These are phyloP conservation scores for Drosophila seguyi DNA, from an alignment of 1,140 invertebrate species.

Conservation along the genomic window DNA sequence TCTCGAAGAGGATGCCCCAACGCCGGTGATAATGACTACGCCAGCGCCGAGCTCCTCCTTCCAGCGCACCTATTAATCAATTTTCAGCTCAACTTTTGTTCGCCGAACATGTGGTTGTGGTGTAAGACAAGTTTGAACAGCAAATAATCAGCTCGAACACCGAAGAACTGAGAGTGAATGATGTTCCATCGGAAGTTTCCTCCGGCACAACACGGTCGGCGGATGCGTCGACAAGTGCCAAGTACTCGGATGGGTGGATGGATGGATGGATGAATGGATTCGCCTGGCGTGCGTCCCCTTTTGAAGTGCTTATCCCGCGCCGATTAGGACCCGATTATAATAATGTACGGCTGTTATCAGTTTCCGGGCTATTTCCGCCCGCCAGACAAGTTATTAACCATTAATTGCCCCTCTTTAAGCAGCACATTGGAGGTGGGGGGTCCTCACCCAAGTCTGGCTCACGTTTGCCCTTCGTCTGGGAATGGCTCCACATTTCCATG, in stretches of 20 bases:
- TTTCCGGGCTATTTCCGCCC: conserved; percentile 30
- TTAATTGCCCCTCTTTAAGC: conserved; percentile 20
- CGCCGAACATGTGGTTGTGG: conserved; percentile 35
- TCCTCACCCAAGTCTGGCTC: neutral
- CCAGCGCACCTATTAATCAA: conserved; percentile 74
- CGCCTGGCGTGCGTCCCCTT: neutral
- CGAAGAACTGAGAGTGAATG: conserved; percentile 46
- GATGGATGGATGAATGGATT: neutral
- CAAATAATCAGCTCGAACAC: conserved; percentile 67
- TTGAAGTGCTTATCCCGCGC: neutral
- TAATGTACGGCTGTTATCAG: conserved; percentile 25
- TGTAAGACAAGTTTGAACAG: conserved; percentile 55
- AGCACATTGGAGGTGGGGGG: conserved; percentile 4
- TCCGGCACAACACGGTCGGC: conserved; percentile 23
- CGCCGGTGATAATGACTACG: conserved; percentile 37
- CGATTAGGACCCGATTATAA: conserved; percentile 30
- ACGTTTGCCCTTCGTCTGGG: neutral
- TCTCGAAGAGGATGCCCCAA: conserved; percentile 39
- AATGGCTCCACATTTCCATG: conserved; percentile 46
- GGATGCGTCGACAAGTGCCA: conserved; percentile 22
- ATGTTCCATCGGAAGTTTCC: conserved; percentile 52
- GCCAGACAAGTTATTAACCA: conserved; percentile 35
- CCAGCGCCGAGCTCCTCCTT: conserved; percentile 12
- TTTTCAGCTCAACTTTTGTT: conserved; percentile 71
- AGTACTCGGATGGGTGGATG: neutral